phyloP scores from a whole-genome alignment of 2,888 invertebrate species.

The Antheraea assamensis region DNA sequence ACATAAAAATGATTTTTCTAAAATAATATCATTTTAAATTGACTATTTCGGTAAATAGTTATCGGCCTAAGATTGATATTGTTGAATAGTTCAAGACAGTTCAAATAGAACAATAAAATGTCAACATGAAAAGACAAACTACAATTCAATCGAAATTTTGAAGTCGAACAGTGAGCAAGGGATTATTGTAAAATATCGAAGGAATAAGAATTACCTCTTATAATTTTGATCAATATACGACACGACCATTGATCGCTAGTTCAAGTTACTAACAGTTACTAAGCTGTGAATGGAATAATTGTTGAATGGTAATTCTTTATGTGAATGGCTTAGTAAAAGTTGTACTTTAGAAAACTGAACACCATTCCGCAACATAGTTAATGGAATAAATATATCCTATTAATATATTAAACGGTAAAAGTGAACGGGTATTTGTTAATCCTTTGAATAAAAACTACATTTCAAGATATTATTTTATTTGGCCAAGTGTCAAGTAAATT shows the following conservation, averaged over 20 bases:
- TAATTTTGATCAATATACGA: background rate
- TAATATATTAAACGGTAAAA: too few species aligned
- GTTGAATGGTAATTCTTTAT: slow-evolving; percentile 10
- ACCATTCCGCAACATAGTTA: background rate
- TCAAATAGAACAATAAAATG: background rate
- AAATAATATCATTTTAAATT: background rate
- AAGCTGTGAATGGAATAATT: slow-evolving; percentile 12
- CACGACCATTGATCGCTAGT: slow-evolving; percentile 12
- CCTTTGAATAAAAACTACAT: too few species aligned
- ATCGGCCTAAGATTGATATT: background rate
- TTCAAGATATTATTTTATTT: too few species aligned
- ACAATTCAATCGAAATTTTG: background rate
- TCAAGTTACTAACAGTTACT: slow-evolving; percentile 10
- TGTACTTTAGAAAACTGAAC: background rate
- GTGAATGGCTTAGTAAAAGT: slow-evolving; percentile 1
- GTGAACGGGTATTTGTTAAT: too few species aligned
- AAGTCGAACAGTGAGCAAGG: background rate
- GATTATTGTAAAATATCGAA: background rate
- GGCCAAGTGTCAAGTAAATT: too few species aligned
- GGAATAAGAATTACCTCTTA: background rate
- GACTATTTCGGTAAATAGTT: background rate
- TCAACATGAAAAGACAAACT: background rate
- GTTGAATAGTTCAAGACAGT: background rate
- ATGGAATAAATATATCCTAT: background rate
- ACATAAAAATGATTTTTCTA: too few species aligned